Conservation (phyloP, 2,888 invertebrate species). For the Prionchulus punctatus region DNA sequence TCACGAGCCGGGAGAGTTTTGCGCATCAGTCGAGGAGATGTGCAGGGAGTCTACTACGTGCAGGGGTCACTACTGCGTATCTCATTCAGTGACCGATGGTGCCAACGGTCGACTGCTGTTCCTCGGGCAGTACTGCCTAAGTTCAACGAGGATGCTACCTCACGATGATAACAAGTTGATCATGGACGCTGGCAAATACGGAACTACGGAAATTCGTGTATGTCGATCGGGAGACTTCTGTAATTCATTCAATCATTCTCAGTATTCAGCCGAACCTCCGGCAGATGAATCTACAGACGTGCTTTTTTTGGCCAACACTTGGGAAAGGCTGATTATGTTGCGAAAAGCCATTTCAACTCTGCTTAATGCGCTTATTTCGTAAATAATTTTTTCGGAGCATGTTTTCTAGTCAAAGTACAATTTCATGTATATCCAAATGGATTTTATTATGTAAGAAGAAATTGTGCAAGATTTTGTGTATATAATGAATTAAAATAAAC, state of each 20-base stretch:
- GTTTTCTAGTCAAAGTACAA: no score
- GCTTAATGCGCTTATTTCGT: no score
- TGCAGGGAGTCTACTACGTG: not conserved
- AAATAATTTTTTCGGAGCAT: no score
- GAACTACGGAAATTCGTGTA: not conserved
- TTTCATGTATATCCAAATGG: no score
- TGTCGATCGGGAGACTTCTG: not conserved
- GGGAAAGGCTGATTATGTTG: no score
- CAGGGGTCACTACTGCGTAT: not conserved
- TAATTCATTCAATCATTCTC: not conserved
- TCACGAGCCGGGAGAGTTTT: not conserved
- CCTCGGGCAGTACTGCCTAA: not conserved
- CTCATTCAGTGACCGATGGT: not conserved
- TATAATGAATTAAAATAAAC: no score
- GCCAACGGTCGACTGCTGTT: not conserved
- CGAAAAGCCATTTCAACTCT: no score
- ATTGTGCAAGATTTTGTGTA: no score
- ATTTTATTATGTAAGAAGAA: no score
- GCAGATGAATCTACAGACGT: no score
- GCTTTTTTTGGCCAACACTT: no score
- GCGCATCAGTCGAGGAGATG: not conserved
- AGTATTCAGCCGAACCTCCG: no score
- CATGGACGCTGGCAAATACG: not conserved
- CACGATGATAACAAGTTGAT: not conserved
- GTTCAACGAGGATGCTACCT: not conserved